phyloP scores from a whole-genome alignment of 2,113 vertebrate genomes.

The Nyctereutes procyonoides region DNA sequence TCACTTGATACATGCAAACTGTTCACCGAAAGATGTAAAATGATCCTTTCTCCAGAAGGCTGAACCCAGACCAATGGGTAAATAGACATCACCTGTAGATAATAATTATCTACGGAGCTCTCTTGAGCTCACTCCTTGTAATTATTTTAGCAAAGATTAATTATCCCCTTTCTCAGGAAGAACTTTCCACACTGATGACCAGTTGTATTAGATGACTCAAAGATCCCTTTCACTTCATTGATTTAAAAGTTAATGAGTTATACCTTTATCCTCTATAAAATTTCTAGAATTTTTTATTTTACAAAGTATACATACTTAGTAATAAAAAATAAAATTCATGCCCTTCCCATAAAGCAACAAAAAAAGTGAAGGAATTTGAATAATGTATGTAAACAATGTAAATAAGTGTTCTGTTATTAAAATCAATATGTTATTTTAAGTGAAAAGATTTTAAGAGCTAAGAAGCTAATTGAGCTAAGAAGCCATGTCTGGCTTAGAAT shows the following conservation, averaged over 20 bases:
- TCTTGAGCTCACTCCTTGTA: background rate
- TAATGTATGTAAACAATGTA: background rate
- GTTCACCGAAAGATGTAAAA: background rate
- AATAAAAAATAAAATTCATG: background rate
- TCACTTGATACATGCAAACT: background rate
- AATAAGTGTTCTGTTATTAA: background rate
- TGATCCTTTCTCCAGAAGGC: background rate
- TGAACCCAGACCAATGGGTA: background rate
- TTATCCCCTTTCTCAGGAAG: background rate
- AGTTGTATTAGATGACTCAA: background rate
- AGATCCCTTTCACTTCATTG: background rate
- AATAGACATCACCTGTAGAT: background rate
- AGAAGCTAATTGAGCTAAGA: background rate
- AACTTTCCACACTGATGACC: background rate
- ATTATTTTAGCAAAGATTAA: conserved; percentile 20
- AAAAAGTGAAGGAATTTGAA: background rate
- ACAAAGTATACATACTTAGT: background rate
- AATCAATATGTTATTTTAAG: conserved; percentile 13
- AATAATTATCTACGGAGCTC: background rate
- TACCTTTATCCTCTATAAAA: background rate
- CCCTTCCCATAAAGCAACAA: background rate
- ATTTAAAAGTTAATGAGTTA: conserved; percentile 9
- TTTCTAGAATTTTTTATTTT: conserved; percentile 17
- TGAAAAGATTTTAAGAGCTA: background rate
- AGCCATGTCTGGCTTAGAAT: background rate